Conservation (phyloP, 2,888 invertebrate species). For the Cheilosia urbana region DNA sequence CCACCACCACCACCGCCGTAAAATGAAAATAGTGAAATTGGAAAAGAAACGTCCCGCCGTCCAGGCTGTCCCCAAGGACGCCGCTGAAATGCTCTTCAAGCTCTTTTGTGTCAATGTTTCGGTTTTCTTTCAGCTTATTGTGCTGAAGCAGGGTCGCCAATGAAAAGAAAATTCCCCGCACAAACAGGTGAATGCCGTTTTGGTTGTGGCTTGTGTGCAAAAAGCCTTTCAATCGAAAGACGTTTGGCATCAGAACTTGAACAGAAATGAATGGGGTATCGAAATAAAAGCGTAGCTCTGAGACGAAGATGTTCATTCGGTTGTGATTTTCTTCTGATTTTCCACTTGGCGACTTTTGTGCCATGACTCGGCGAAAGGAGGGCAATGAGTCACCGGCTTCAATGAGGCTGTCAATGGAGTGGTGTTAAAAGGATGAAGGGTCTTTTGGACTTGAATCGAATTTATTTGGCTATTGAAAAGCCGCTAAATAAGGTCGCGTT, state of each 20-base stretch:
- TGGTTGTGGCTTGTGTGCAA: constrained; percentile 14
- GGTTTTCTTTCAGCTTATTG: constrained; percentile 26
- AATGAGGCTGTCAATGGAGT: neutral
- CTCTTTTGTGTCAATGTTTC: constrained; percentile 57
- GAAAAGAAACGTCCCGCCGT: constrained; percentile 19
- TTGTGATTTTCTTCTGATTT: constrained; percentile 37
- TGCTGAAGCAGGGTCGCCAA: neutral
- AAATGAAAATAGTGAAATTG: constrained; percentile 69
- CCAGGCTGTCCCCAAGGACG: constrained; percentile 50
- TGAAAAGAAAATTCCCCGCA: neutral
- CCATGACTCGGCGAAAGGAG: neutral
- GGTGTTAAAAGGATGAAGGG: neutral
- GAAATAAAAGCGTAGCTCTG: constrained; percentile 30
- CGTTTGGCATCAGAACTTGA: neutral
- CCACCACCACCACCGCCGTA: constrained; percentile 22
- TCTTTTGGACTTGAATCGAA: neutral
- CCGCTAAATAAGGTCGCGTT: too few relatives aligned
- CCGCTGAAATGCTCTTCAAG: constrained; percentile 47
- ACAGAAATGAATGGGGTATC: constrained; percentile 19
- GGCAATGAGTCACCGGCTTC: neutral
- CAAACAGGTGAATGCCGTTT: constrained; percentile 32
- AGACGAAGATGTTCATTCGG: constrained; percentile 24
- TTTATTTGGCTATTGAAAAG: too few relatives aligned
- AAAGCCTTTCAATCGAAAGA: constrained; percentile 23
- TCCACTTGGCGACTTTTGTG: constrained; percentile 30